Evolutionary conservation across 2,113 vertebrate genomes (phyloP).

Genomic region (Grus americana): DNA sequence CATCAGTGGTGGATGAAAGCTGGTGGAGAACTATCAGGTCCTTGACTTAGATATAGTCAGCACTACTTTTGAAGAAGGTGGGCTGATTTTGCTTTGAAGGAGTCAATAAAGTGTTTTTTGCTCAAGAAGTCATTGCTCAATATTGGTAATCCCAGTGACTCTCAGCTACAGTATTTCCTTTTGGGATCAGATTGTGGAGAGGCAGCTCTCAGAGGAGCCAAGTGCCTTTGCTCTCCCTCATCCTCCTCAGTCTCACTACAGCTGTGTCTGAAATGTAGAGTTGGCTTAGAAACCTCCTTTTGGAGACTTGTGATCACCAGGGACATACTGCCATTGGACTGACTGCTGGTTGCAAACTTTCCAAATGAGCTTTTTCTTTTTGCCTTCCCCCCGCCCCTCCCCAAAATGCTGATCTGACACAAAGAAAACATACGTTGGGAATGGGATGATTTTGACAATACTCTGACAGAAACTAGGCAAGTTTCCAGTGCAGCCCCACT

Average conservation of each 20-base stretch:
- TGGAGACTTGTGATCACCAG: not conserved
- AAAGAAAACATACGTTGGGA: not conserved
- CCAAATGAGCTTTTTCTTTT: not conserved
- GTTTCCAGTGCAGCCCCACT: constrained; percentile 5
- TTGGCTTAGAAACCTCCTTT: not conserved
- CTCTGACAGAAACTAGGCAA: constrained; percentile 38
- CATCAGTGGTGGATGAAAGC: not conserved
- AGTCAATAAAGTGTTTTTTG: not conserved
- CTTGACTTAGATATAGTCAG: not conserved
- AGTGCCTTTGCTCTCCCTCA: not conserved
- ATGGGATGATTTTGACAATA: constrained; percentile 38
- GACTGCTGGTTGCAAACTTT: not conserved
- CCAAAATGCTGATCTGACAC: not conserved
- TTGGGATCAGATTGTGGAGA: not conserved
- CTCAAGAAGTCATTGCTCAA: not conserved
- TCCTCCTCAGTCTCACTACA: not conserved
- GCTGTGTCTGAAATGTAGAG: not conserved
- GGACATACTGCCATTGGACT: not conserved
- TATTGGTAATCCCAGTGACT: not conserved
- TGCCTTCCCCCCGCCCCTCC: too few relatives aligned
- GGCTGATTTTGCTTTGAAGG: not conserved
- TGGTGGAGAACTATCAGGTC: not conserved
- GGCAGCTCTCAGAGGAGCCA: not conserved
- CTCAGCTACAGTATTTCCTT: not conserved
- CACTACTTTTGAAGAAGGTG: not conserved